Percentiles rank a stretch among this genome's conserved stretches.
These are phyloP conservation scores for Parasteatoda tepidariorum DNA, from an alignment of 1,140 invertebrate species.

Conservation along the genomic window DNA sequence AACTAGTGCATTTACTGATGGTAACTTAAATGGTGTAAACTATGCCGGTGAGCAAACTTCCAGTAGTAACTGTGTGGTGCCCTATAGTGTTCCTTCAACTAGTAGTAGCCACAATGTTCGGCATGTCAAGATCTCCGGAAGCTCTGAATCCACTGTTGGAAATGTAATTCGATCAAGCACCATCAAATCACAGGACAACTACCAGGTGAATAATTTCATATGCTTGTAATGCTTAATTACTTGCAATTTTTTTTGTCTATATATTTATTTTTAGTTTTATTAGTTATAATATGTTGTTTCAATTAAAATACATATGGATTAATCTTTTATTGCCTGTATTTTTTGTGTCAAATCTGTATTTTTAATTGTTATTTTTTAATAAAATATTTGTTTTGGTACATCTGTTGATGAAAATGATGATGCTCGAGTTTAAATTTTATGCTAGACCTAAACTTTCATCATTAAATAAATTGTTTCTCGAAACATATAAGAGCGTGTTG, in stretches of 20 bases:
- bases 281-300: neutral
- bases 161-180: constrained; percentile 78
- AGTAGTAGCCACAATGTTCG: neutral
- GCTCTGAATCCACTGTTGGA: constrained; percentile 14
- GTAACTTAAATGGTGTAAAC: constrained; percentile 6
- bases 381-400: too few relatives aligned
- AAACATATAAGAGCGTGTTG: too few relatives aligned
- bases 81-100: constrained; percentile 15
- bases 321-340: neutral
- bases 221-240: neutral
- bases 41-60: constrained; percentile 29
- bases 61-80: constrained; percentile 27
- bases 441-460: too few relatives aligned
- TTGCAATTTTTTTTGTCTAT: neutral
- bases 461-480: too few relatives aligned
- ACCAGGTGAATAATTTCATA: constrained; percentile 71
- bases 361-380: too few relatives aligned
- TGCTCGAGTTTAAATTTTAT: too few relatives aligned
- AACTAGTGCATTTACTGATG: constrained; percentile 57
- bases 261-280: neutral
- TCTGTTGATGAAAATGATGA: too few relatives aligned
- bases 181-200: constrained; percentile 79
- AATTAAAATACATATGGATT: neutral
- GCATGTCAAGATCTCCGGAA: neutral
- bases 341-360: neutral